These are phyloP conservation scores for Agriotes lineatus DNA, from an alignment of 2,888 invertebrate genomes.

Conservation along the genomic window DNA sequence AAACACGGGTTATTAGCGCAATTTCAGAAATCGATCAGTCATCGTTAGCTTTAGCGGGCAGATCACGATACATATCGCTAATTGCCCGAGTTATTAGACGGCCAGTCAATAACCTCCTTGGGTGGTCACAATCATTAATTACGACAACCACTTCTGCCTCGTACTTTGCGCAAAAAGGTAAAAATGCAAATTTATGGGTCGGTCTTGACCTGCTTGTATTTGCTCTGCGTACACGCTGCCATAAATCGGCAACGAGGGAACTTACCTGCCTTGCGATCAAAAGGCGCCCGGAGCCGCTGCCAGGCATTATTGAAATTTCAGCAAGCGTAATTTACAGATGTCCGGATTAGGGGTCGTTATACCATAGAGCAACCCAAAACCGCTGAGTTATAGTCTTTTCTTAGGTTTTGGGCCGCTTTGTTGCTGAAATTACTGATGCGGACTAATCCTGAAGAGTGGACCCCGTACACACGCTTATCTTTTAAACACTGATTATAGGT, in stretches of 20 bases:
- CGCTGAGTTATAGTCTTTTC: background rate
- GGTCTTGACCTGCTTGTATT: slow-evolving; percentile 34
- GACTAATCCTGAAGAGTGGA: too few species aligned
- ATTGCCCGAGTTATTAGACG: slow-evolving; percentile 8
- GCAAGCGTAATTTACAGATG: slow-evolving; percentile 14
- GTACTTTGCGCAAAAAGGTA: slow-evolving; percentile 7
- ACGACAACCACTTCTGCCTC: slow-evolving; percentile 8
- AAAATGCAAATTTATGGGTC: slow-evolving; percentile 33
- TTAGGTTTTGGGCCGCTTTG: too few species aligned
- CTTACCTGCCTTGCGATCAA: slow-evolving; percentile 27
- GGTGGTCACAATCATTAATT: slow-evolving; percentile 23
- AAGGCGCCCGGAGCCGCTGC: slow-evolving; percentile 14
- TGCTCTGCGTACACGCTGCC: slow-evolving; percentile 7
- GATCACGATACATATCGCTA: slow-evolving; percentile 12
- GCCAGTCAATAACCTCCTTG: slow-evolving; percentile 18
- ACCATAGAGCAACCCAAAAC: background rate
- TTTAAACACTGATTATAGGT: too few species aligned
- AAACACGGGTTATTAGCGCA: slow-evolving; percentile 1
- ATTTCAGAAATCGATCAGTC: slow-evolving; percentile 19
- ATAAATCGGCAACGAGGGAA: slow-evolving; percentile 14
- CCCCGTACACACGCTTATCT: too few species aligned
- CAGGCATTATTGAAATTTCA: slow-evolving; percentile 19
- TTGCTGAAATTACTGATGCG: too few species aligned
- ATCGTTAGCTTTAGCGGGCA: background rate
- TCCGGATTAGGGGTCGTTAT: slow-evolving; percentile 7